A percentile compares a stretch with the other conserved stretches of the same genome.
Conservation (phyloP, 2,113 vertebrate species). For the Rhinoderma darwinii region DNA sequence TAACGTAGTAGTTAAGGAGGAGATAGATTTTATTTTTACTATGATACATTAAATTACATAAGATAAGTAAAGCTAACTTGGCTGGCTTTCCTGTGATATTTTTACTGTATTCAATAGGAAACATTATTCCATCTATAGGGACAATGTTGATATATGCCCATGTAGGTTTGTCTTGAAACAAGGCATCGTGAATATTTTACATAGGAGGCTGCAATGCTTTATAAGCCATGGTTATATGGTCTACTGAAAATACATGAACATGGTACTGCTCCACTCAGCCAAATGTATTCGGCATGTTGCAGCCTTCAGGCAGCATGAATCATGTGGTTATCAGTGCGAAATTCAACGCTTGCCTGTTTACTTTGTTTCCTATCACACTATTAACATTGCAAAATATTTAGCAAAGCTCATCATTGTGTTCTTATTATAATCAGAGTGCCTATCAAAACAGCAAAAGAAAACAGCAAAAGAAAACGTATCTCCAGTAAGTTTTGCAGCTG, state of each 20-base stretch:
- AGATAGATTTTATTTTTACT: no score
- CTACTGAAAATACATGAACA: constrained; percentile 8
- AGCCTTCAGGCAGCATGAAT: background rate
- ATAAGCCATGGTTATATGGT: background rate
- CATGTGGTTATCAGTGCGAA: background rate
- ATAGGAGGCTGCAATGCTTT: background rate
- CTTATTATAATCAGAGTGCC: background rate
- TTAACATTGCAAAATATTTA: constrained; percentile 12
- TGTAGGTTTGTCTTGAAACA: background rate
- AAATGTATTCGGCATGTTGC: background rate
- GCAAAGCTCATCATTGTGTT: background rate
- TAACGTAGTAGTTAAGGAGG: no score
- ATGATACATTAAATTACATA: no score
- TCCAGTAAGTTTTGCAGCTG: background rate
- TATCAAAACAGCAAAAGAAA: background rate
- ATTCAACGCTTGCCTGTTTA: constrained; percentile 12
- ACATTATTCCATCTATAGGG: background rate
- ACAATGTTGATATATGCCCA: background rate
- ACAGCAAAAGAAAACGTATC: background rate
- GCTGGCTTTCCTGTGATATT: background rate
- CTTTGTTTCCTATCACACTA: constrained; percentile 3
- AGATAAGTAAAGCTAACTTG: background rate
- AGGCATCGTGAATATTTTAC: background rate
- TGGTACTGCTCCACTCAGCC: background rate
- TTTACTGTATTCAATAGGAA: background rate